Percentiles rank a stretch among this genome's conserved stretches.
Evolutionary conservation across 23 tunicate species (phyloP).

Genomic region (Ciona savignyi): DNA sequence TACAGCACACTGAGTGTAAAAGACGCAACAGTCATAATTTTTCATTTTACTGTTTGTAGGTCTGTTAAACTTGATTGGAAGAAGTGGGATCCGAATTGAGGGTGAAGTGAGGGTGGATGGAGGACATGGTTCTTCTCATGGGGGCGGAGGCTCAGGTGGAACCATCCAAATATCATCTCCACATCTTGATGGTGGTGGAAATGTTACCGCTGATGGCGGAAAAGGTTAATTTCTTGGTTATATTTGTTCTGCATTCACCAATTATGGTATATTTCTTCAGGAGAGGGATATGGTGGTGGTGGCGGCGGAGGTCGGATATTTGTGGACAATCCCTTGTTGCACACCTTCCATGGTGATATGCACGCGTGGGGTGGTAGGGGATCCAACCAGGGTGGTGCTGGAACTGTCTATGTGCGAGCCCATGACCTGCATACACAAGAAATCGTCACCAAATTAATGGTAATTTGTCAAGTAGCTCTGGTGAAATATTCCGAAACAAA

Average conservation of each 20-base stretch:
- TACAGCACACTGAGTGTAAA: no score
- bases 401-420: slow-evolving; percentile 11
- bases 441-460: slow-evolving; percentile 1
- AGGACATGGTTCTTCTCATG: background rate
- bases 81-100: slow-evolving; percentile 12
- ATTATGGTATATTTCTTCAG: slow-evolving; percentile 1
- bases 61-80: background rate
- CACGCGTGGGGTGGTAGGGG: slow-evolving; percentile 2
- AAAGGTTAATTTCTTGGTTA: no score
- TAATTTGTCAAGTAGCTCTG: no score
- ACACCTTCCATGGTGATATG: slow-evolving; percentile 11
- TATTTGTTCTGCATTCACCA: no score
- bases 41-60: no score
- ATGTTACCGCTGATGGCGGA: slow-evolving; percentile 19
- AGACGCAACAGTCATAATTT: no score
- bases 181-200: slow-evolving; percentile 23
- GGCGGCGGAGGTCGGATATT: slow-evolving; percentile 30
- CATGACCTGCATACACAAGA: slow-evolving; percentile 8
- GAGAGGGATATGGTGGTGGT: slow-evolving; percentile 10
- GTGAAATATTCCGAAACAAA: no score
- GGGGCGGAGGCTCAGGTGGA: slow-evolving; percentile 26
- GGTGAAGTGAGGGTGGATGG: slow-evolving; percentile 5
- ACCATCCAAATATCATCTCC: slow-evolving; percentile 14
- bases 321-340: slow-evolving; percentile 8
- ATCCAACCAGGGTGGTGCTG: slow-evolving; percentile 17